Percentiles rank a stretch among this genome's conserved stretches.
Conservation (phyloP, 2,113 vertebrate species). For the Microcebus griseorufus region DNA sequence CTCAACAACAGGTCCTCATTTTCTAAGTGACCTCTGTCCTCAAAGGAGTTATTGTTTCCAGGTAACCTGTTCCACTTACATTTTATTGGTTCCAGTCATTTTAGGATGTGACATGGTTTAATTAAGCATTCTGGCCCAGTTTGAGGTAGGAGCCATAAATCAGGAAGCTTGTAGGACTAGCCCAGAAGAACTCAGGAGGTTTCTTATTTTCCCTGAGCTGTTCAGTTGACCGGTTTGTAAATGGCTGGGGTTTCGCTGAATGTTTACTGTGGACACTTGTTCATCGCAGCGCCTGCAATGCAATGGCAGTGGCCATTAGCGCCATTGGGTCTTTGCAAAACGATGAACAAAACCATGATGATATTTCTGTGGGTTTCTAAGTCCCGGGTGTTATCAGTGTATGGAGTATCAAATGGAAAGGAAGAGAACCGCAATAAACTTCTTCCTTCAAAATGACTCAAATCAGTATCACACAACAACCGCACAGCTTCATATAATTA, state of each 20-base stretch:
- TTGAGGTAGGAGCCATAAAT: background rate
- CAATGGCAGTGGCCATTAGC: background rate
- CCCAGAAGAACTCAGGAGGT: background rate
- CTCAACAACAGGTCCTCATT: background rate
- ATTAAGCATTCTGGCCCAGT: constrained; percentile 52
- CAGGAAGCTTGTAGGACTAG: background rate
- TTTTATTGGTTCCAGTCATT: constrained; percentile 26
- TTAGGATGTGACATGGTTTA: constrained; percentile 42
- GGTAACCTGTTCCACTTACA: background rate
- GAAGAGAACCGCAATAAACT: constrained; percentile 8
- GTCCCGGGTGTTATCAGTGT: background rate
- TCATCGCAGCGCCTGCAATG: background rate
- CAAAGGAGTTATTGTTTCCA: background rate
- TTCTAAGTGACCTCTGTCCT: background rate
- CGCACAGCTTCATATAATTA: background rate
- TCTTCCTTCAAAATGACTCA: constrained; percentile 21
- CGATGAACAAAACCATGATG: background rate
- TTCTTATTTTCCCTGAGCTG: background rate
- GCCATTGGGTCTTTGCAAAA: background rate
- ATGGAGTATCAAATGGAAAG: background rate
- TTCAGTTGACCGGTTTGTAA: background rate
- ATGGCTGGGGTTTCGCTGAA: background rate
- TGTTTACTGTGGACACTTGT: background rate
- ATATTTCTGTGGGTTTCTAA: constrained; percentile 31
- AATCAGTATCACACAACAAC: background rate